Percentiles rank a stretch among this genome's conserved stretches.
Evolutionary conservation across 2,113 vertebrate species (phyloP).

Genomic region (Choloepus hoffmanni): DNA sequence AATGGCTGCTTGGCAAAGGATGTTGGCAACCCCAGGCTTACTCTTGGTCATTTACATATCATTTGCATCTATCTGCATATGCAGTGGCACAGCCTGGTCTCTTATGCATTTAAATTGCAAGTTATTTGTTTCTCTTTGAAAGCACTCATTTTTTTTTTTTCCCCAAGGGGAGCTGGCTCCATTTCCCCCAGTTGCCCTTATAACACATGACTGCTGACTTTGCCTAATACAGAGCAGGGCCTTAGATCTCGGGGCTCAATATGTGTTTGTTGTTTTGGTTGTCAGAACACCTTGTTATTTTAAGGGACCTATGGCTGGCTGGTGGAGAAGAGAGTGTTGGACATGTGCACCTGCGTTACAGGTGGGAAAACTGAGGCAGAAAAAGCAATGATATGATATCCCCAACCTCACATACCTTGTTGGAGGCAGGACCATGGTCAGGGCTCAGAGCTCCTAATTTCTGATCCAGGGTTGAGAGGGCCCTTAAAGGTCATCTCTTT

Average conservation of each 20-base stretch:
- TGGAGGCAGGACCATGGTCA: background rate
- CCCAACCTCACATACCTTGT: background rate
- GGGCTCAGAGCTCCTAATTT: background rate
- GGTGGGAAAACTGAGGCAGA: constrained; percentile 17
- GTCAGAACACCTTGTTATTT: background rate
- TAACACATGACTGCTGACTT: background rate
- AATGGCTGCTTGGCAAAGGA: constrained; percentile 76
- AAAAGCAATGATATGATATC: background rate
- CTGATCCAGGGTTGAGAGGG: background rate
- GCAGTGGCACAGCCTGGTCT: constrained; percentile 76
- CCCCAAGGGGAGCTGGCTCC: constrained; percentile 54
- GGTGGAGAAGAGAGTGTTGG: background rate
- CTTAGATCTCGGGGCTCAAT: background rate
- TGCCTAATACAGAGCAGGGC: background rate
- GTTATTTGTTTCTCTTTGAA: constrained; percentile 81
- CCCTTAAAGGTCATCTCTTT: background rate
- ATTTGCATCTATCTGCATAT: constrained; percentile 83
- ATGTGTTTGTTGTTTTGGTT: background rate
- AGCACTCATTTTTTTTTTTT: constrained; percentile 29
- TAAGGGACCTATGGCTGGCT: background rate
- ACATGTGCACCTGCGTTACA: background rate
- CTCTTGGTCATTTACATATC: constrained; percentile 69
- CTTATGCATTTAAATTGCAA: constrained; percentile 83
- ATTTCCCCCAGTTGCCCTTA: constrained; percentile 40
- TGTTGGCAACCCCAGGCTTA: constrained; percentile 68